Evolutionary conservation across 2,113 vertebrate species (phyloP).

Genomic region (Thryonomys swinderianus): DNA sequence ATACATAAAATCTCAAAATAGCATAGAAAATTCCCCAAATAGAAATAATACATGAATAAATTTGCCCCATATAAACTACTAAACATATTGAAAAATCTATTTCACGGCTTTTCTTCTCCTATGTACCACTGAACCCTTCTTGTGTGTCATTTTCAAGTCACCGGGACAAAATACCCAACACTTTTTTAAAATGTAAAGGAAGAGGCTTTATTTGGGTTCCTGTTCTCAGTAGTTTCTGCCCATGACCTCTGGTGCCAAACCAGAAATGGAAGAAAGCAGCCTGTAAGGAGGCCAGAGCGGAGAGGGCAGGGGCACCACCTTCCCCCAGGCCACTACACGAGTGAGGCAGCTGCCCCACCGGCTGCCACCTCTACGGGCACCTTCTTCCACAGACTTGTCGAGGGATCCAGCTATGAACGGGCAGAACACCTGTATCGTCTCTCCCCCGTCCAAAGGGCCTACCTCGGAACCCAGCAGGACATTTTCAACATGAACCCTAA

Average conservation of each 20-base stretch:
- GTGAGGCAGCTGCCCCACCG: background rate
- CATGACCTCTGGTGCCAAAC: background rate
- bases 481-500: background rate
- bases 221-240: background rate
- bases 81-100: background rate
- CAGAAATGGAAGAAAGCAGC: background rate
- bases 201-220: background rate
- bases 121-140: background rate
- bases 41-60: background rate
- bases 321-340: background rate
- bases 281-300: background rate
- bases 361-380: background rate
- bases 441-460: background rate
- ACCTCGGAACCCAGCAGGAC: background rate
- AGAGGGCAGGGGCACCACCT: no score
- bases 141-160: background rate
- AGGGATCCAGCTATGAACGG: background rate
- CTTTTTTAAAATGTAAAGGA: background rate
- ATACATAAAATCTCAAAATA: no score
- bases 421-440: background rate
- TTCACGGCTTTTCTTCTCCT: background rate
- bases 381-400: background rate
- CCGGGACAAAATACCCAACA: background rate
- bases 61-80: background rate
- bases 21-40: conserved; percentile 4